Conservation (phyloP, 2,888 invertebrate genomes). For the Hypolimnas misippus region DNA sequence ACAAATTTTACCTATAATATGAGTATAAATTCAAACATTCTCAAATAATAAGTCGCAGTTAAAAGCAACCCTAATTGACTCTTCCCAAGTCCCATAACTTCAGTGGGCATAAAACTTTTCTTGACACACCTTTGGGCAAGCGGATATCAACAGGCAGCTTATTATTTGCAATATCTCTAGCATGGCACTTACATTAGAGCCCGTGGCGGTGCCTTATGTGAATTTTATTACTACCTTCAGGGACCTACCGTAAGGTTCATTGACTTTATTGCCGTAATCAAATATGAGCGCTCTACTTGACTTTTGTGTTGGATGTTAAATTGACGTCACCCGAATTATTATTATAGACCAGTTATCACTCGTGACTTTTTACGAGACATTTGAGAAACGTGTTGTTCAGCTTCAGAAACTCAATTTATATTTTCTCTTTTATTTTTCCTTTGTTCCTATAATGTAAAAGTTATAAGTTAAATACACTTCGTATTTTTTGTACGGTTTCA, state of each 20-base stretch:
- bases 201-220: constrained; percentile 6
- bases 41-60: no score
- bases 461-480: no score
- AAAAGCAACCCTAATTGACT: no score
- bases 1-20: no score
- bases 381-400: no score
- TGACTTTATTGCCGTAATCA: constrained; percentile 16
- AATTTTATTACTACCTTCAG: constrained; percentile 5
- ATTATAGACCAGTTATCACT: background rate
- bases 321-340: background rate
- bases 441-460: no score
- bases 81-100: no score
- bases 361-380: background rate
- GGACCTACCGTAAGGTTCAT: constrained; percentile 10
- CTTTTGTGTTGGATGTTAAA: constrained; percentile 6
- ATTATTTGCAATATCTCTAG: background rate
- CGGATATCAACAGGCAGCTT: constrained; percentile 6
- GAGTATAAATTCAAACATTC: no score
- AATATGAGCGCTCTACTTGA: constrained; percentile 11
- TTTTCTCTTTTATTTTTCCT: no score
- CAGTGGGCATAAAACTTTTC: background rate
- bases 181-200: constrained; percentile 11
- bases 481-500: no score
- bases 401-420: no score
- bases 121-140: background rate